Percentiles rank a stretch among this genome's conserved stretches.
These are phyloP conservation scores for Aricia artaxerxes DNA, from an alignment of 2,888 invertebrate genomes.

Conservation along the genomic window DNA sequence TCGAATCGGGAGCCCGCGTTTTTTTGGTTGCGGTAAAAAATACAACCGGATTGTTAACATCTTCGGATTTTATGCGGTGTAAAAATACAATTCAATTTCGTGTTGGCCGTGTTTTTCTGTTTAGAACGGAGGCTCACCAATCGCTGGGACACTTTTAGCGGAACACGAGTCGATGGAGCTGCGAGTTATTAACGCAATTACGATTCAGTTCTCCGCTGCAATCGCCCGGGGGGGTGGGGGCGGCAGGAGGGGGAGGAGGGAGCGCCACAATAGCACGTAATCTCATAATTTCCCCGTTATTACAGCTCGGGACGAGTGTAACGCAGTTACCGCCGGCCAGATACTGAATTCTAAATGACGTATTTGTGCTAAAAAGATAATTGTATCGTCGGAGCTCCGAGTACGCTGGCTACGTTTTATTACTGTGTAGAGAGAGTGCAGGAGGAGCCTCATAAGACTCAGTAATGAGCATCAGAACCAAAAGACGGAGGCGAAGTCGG, in stretches of 20 bases:
- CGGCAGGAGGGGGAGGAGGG: neutral
- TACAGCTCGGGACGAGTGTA: conserved; percentile 32
- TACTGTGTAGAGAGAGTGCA: neutral
- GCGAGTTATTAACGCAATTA: conserved; percentile 21
- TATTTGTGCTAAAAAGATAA: conserved; percentile 3
- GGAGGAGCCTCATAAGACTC: neutral
- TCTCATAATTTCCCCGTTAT: conserved; percentile 47
- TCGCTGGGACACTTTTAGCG: neutral
- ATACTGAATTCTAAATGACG: conserved; percentile 7
- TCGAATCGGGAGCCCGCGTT: neutral
- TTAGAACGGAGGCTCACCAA: neutral
- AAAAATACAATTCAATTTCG: neutral
- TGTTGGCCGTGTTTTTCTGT: neutral
- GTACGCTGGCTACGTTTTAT: neutral
- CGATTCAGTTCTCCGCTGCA: conserved; percentile 14
- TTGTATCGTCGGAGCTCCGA: neutral
- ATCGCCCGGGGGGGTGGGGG: neutral
- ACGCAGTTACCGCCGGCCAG: conserved; percentile 2
- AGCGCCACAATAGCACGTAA: conserved; percentile 39
- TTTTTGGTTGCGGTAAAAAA: conserved; percentile 12
- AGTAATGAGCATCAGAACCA: neutral
- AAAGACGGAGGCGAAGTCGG: neutral
- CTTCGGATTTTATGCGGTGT: neutral
- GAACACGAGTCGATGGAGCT: neutral
- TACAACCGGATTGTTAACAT: conserved; percentile 15